Conservation (phyloP, 2,888 invertebrate species). For the Cataglyphis rosenhaueri region DNA sequence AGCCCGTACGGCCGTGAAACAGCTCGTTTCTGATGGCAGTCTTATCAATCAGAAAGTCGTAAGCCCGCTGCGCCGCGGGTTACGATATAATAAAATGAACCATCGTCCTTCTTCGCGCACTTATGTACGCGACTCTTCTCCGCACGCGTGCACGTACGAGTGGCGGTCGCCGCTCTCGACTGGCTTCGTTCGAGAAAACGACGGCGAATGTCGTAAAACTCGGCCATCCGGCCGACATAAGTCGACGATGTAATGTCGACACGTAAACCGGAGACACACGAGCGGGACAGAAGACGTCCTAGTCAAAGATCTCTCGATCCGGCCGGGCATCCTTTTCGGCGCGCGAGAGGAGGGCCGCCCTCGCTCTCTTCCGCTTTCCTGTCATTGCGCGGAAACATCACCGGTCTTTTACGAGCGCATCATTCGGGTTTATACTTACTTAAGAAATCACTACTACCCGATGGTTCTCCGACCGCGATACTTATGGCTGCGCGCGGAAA, state of each 20-base stretch:
- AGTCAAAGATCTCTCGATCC: slow-evolving; percentile 21
- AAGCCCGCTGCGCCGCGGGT: slow-evolving; percentile 71
- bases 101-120: slow-evolving; percentile 65
- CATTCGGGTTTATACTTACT: slow-evolving; percentile 84
- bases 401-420: slow-evolving; percentile 82
- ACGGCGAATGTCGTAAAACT: slow-evolving; percentile 79
- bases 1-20: slow-evolving; percentile 57
- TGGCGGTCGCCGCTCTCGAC: slow-evolving; percentile 22
- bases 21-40: slow-evolving; percentile 66
- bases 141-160: slow-evolving; percentile 40
- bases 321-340: slow-evolving; percentile 59
- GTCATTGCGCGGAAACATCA: slow-evolving; percentile 55
- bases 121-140: slow-evolving; percentile 61
- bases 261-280: slow-evolving; percentile 67
- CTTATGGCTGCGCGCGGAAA: slow-evolving; percentile 5
- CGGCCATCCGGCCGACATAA: slow-evolving; percentile 78
- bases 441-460: slow-evolving; percentile 79
- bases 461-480: slow-evolving; percentile 58
- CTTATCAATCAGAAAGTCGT: slow-evolving; percentile 79
- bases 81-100: slow-evolving; percentile 82
- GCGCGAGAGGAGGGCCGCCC: slow-evolving; percentile 14
- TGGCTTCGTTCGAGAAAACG: slow-evolving; percentile 45
- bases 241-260: slow-evolving; percentile 75
- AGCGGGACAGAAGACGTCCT: slow-evolving; percentile 43
- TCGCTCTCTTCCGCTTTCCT: slow-evolving; percentile 41